Evolutionary conservation across 35 echinoderm and acorn worm genomes (phyloP).

Genomic region (Lytechinus pictus): DNA sequence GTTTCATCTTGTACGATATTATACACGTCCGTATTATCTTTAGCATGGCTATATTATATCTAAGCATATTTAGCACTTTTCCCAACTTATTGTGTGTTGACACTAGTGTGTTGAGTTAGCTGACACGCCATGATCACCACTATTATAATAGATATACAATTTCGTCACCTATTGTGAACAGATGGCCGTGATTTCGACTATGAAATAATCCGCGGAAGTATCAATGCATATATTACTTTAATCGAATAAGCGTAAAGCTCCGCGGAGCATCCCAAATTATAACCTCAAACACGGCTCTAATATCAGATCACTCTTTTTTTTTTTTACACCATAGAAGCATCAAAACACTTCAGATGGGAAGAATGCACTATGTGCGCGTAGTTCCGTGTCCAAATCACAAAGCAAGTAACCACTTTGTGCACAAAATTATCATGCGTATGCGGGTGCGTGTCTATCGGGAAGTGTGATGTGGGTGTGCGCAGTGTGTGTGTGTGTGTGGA

Average conservation of each 20-base stretch:
- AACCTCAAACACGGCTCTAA: neutral
- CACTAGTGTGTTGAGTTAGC: neutral
- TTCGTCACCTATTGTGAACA: slow-evolving; percentile 20
- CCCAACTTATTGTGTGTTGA: neutral
- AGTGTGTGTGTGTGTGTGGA: neutral
- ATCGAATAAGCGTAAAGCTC: slow-evolving; percentile 31
- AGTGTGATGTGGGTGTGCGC: neutral
- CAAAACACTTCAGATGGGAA: neutral
- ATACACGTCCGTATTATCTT: neutral
- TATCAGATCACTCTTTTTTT: neutral
- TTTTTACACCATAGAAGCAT: neutral
- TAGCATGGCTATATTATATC: neutral
- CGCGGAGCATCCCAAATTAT: slow-evolving; percentile 22
- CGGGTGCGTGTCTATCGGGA: neutral
- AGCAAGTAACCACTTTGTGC: neutral
- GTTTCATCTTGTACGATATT: neutral
- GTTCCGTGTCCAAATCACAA: neutral
- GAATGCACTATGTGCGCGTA: slow-evolving; percentile 5
- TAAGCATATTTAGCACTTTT: neutral
- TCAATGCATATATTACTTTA: slow-evolving; percentile 32
- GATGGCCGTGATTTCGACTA: slow-evolving; percentile 38
- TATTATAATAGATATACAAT: too few species aligned
- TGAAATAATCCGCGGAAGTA: slow-evolving; percentile 43
- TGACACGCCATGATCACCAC: neutral
- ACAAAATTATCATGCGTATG: neutral